phyloP scores from a whole-genome alignment of 2,888 invertebrate species.

The Chrysopilus asiliformis region DNA sequence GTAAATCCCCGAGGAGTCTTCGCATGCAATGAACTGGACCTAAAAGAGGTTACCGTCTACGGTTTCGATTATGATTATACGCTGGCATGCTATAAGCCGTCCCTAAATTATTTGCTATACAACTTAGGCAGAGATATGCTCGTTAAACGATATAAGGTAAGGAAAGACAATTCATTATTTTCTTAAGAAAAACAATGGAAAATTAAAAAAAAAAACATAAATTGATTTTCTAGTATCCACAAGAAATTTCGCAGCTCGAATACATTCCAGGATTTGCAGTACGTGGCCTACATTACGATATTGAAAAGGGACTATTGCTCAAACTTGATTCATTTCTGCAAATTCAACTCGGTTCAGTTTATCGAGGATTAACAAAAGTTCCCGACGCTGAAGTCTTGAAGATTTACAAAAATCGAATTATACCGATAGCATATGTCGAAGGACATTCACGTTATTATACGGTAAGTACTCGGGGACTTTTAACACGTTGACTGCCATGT shows the following conservation, averaged over 20 bases:
- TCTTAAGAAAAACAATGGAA: no score
- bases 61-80: conserved; percentile 99
- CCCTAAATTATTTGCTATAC: conserved; percentile 79
- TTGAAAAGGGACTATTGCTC: conserved; percentile 82
- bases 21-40: conserved; percentile 89
- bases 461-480: conserved; percentile 31
- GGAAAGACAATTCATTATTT: no score
- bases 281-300: conserved; percentile 95
- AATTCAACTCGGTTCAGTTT: conserved; percentile 91
- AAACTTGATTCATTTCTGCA: conserved; percentile 94
- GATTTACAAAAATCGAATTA: conserved; percentile 72
- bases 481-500: no score
- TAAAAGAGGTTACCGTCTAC: conserved; percentile 84
- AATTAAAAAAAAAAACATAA: no score
- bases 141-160: conserved; percentile 75
- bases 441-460: conserved; percentile 57
- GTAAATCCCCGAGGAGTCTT: conserved; percentile 82
- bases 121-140: conserved; percentile 78
- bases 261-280: conserved; percentile 92
- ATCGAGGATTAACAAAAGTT: conserved; percentile 69
- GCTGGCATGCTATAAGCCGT: conserved; percentile 83
- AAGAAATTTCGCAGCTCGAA: conserved; percentile 62
- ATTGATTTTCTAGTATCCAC: conserved; percentile 82
- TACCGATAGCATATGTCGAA: conserved; percentile 79
- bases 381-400: conserved; percentile 71